Base-by-base conservation (phyloP, 2,113 vertebrate genomes). In the Epinephelus lanceolatus region DNA sequence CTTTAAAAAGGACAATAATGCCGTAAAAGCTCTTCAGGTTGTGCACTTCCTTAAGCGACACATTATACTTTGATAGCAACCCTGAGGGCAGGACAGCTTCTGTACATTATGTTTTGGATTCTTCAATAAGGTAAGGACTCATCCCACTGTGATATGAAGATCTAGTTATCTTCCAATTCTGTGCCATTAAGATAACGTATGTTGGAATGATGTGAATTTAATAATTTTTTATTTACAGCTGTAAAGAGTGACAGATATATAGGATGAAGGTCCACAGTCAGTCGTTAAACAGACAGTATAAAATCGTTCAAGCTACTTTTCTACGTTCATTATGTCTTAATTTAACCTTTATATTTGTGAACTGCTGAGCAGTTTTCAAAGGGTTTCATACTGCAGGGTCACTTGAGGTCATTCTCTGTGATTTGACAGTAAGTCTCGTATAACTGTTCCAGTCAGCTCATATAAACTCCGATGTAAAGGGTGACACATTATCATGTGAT, bases 1-100 rank as follows among this genome's bases (percentile, higher is more conserved):
- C 93, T 94, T 93, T 93, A 93, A 93, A 79, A 23, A 69, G 42
- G 75, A 81, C 76, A 80, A 52, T 78, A 52, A 87, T 79, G 88
- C 25, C 86, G 81, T 94, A 93, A 93, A 91, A 79, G 51, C 27
- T 74, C 45, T 5, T 91, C 49, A 67, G 14, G 5, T 69, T 67
- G 18, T 19, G 55, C 40, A 68, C 81, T 78, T 86, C 82, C 81
- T 76, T 19, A 25, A 71, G 83, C 82, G 77, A 86, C 83, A 85
- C 83, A 81, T 77, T 65, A 81, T 70, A 68, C 17, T 81, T 42
- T 86, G 27, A 83, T 30, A 76, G 49, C 56, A 9, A 88, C 33
- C 27, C 13, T n/a, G 17, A 45, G 25, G 49, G 77, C 30, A 33
- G 51, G 69, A 81, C 33, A 25, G 8, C 30, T 78, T 86, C 13